Evolutionary conservation across 2,888 invertebrate genomes (phyloP).

Genomic region (Chrysotoxum bicinctum): DNA sequence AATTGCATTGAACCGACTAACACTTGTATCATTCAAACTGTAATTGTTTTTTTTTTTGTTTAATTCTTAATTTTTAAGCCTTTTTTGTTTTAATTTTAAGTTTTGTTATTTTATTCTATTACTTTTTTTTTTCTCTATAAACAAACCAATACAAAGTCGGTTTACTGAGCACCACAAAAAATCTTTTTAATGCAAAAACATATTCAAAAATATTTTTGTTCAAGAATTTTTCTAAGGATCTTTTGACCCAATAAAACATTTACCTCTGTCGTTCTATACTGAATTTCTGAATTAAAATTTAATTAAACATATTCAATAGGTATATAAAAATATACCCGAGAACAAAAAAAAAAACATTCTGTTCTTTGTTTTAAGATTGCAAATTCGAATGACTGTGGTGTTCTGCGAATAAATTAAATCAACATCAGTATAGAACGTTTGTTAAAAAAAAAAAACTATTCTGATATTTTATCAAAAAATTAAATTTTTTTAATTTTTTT

Average conservation of each 20-base stretch:
- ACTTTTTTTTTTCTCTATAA: background rate
- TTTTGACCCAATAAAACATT: constrained; percentile 66
- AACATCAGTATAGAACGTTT: constrained; percentile 70
- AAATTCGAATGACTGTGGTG: constrained; percentile 69
- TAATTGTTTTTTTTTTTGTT: too few species aligned
- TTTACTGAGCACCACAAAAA: constrained; percentile 6
- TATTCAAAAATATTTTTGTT: background rate
- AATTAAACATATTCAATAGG: background rate
- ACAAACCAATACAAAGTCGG: background rate
- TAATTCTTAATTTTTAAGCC: background rate
- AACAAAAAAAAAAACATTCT: background rate
- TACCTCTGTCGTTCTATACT: constrained; percentile 69
- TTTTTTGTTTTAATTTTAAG: background rate
- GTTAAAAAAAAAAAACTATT: constrained; percentile 16
- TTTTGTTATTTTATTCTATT: background rate
- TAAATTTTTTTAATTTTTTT: constrained; percentile 10
- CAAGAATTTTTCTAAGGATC: background rate
- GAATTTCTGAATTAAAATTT: constrained; percentile 36
- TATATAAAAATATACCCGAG: background rate
- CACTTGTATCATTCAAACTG: too few species aligned
- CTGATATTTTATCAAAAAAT: background rate
- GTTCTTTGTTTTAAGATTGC: constrained; percentile 7
- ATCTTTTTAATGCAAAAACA: background rate
- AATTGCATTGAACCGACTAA: too few species aligned
- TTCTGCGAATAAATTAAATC: constrained; percentile 51